phyloP scores from a whole-genome alignment of 1,140 invertebrate genomes.

The Zaprionus vittiger region DNA sequence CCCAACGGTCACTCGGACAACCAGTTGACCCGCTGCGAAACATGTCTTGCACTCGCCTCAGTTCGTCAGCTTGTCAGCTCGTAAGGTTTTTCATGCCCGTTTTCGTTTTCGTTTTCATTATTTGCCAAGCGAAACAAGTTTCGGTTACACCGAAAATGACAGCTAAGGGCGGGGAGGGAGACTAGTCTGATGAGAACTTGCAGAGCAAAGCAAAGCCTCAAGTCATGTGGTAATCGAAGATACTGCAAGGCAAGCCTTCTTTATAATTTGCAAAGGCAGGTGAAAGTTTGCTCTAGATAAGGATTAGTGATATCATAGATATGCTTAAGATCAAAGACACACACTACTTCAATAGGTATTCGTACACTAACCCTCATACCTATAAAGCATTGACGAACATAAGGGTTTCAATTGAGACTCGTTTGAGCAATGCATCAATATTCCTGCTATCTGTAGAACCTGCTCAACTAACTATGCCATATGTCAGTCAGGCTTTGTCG shows the following conservation, averaged over 20 bases:
- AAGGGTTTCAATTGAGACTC: too few relatives aligned
- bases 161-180: not conserved
- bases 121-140: constrained; percentile 40
- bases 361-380: too few relatives aligned
- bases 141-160: constrained; percentile 31
- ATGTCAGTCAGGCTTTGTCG: not conserved
- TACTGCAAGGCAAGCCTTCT: not conserved
- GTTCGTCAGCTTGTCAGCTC: not conserved
- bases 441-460: not conserved
- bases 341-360: too few relatives aligned
- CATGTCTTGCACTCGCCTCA: constrained; percentile 21
- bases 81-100: not conserved
- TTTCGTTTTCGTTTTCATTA: constrained; percentile 36
- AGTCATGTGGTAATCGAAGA: too few relatives aligned
- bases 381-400: too few relatives aligned
- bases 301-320: not conserved
- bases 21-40: constrained; percentile 44
- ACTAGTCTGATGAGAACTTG: not conserved
- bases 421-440: not conserved
- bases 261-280: not conserved
- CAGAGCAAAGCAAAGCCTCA: not conserved
- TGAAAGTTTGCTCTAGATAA: too few relatives aligned
- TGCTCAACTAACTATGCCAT: not conserved
- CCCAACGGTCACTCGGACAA: constrained; percentile 29
- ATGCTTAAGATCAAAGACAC: not conserved